These are phyloP conservation scores for Palaemon carinicauda DNA, from an alignment of 1,140 invertebrate genomes.

Conservation along the genomic window DNA sequence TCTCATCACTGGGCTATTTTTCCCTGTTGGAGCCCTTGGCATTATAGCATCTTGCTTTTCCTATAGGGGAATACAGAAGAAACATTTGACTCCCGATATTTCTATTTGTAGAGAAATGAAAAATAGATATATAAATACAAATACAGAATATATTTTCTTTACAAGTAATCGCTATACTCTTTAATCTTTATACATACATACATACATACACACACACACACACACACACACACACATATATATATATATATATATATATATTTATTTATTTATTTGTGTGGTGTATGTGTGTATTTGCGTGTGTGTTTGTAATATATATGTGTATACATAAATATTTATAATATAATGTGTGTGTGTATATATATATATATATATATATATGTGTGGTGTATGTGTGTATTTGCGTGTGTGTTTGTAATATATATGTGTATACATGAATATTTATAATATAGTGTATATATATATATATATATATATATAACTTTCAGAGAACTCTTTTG, in stretches of 20 bases:
- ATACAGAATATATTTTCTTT: background rate
- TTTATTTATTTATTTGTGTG: no score
- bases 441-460: background rate
- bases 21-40: no score
- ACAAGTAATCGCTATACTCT: no score
- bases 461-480: background rate
- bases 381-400: background rate
- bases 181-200: background rate
- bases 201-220: background rate
- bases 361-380: background rate
- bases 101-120: no score
- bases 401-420: background rate
- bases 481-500: no score
- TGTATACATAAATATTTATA: background rate
- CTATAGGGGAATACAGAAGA: no score
- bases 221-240: background rate
- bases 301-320: background rate
- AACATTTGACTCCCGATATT: no score
- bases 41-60: no score
- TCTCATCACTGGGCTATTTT: no score
- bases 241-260: background rate
- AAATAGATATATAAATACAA: background rate
- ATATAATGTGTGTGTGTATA: background rate
- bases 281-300: no score
- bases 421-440: background rate